These are phyloP conservation scores for Megamerina dolium DNA, from an alignment of 2,888 invertebrate genomes.

Conservation along the genomic window DNA sequence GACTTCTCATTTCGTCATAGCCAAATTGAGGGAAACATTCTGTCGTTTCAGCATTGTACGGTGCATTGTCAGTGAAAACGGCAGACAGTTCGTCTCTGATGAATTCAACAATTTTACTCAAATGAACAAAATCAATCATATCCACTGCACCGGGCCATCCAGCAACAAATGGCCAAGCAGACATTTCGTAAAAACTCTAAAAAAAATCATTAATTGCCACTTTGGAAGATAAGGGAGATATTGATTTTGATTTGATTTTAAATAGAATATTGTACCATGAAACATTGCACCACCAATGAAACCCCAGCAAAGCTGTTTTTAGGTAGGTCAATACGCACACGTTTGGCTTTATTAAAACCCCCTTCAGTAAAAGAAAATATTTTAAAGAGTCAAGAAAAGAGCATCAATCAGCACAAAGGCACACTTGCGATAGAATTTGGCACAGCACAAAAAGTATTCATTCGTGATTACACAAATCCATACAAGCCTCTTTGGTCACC, in stretches of 20 bases:
- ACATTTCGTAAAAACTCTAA: conserved; percentile 7
- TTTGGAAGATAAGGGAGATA: conserved; percentile 2
- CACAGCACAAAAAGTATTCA: conserved; percentile 7
- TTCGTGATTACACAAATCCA: conserved; percentile 13
- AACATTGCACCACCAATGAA: conserved; percentile 10
- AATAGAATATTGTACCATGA: conserved; percentile 8
- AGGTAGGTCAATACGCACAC: conserved; percentile 6
- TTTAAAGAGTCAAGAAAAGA: conserved; percentile 5
- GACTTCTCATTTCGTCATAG: conserved; percentile 16
- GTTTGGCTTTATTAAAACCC: conserved; percentile 11
- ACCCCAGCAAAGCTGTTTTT: conserved; percentile 8
- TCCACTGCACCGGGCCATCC: conserved; percentile 21
- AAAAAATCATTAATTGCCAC: conserved; percentile 4
- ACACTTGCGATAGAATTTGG: conserved; percentile 2
- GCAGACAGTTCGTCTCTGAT: conserved; percentile 8
- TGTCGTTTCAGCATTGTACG: conserved; percentile 15
- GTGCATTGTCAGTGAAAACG: conserved; percentile 17
- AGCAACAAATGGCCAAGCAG: conserved; percentile 8
- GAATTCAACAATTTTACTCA: conserved; percentile 2
- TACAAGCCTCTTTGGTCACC: conserved; percentile 12
- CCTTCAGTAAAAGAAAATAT: conserved; percentile 11
- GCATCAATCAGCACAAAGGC: conserved; percentile 10
- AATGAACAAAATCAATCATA: conserved; percentile 7
- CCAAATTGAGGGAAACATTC: conserved; percentile 16
- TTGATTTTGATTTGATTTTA: conserved; percentile 9